Conservation (phyloP, 2,113 vertebrate species). For the Esox niger region DNA sequence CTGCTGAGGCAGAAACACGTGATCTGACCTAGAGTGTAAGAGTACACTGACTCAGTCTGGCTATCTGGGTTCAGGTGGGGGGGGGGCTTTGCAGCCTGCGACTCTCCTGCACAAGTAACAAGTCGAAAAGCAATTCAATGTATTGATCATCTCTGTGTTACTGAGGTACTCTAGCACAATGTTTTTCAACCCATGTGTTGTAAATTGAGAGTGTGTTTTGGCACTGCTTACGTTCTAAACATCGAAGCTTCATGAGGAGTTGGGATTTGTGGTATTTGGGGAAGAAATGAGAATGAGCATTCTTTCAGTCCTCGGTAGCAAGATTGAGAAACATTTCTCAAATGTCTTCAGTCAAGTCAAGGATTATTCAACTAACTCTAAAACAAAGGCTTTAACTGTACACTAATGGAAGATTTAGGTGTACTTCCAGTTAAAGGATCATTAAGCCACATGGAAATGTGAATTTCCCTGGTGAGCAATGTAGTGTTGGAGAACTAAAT, state of each 20-base stretch:
- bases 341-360: not conserved
- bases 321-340: not conserved
- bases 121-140: too few species aligned
- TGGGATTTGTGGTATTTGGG: too few species aligned
- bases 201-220: too few species aligned
- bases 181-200: too few species aligned
- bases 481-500: not conserved
- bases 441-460: slow-evolving; percentile 25
- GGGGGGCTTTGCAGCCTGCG: not conserved
- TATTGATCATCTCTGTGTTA: too few species aligned
- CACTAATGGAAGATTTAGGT: not conserved
- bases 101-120: not conserved
- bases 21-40: slow-evolving; percentile 45
- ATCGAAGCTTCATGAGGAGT: too few species aligned
- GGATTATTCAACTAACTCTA: not conserved
- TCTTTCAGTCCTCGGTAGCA: too few species aligned
- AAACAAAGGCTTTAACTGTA: not conserved
- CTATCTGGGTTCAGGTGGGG: not conserved
- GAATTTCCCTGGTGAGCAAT: slow-evolving; percentile 10
- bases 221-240: too few species aligned
- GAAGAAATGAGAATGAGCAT: too few species aligned
- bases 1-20: slow-evolving; percentile 44
- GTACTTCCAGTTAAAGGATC: slow-evolving; percentile 3
- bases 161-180: too few species aligned
- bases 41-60: not conserved